Conservation (phyloP, 2,797 vertebrate species). For the Arrhamphus sclerolepis region DNA sequence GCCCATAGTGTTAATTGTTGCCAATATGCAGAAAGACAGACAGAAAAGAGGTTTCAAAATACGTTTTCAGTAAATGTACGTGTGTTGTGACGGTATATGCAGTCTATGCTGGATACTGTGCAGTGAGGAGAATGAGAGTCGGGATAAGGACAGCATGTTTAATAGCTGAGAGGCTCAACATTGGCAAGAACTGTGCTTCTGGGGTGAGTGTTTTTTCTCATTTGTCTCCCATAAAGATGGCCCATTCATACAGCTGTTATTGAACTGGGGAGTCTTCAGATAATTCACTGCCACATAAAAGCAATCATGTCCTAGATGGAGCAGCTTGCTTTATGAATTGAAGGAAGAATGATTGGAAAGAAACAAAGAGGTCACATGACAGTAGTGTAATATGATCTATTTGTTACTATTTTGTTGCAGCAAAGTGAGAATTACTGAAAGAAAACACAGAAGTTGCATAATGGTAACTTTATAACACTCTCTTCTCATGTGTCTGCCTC, state of each 20-base stretch:
- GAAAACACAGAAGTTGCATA: conserved; percentile 10
- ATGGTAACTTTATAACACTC: conserved; percentile 25
- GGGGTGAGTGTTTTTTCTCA: too few relatives aligned
- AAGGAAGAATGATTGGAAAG: conserved; percentile 17
- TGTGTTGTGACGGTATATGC: too few relatives aligned
- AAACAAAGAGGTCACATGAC: conserved; percentile 28
- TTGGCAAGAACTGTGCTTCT: background rate
- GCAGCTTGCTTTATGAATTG: background rate
- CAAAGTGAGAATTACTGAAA: conserved; percentile 5
- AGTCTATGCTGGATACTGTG: background rate
- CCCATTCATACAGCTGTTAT: background rate
- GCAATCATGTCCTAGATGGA: background rate
- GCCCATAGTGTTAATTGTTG: too few relatives aligned
- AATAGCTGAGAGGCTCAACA: background rate
- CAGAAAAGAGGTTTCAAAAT: too few relatives aligned
- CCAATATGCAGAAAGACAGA: too few relatives aligned
- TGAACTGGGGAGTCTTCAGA: background rate
- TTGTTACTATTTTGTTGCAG: conserved; percentile 16
- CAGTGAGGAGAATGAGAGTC: background rate
- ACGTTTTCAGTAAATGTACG: too few relatives aligned
- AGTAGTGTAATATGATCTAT: conserved; percentile 16
- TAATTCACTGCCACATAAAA: background rate
- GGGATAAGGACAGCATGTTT: background rate
- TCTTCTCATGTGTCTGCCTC: background rate
- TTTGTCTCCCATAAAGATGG: background rate